phyloP scores from a whole-genome alignment of 2,113 vertebrate species.

The Zapus hudsonius region DNA sequence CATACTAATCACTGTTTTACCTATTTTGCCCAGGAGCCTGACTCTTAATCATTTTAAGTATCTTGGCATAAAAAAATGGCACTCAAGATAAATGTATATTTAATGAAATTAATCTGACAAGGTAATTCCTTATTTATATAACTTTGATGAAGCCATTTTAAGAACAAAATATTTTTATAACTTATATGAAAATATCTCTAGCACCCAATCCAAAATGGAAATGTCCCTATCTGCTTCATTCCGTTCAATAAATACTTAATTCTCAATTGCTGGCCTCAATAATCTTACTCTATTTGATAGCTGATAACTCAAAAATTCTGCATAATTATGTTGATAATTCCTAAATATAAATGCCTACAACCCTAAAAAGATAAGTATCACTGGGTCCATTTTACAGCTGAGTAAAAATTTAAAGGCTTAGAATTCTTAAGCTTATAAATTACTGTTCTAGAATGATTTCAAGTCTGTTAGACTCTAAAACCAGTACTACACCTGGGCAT shows the following conservation, averaged over 20 bases:
- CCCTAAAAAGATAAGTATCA: not conserved
- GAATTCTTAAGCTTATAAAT: not conserved
- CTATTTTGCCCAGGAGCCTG: not conserved
- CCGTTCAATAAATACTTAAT: slow-evolving; percentile 4
- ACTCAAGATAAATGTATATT: not conserved
- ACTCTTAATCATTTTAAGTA: slow-evolving; percentile 28
- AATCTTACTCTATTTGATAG: slow-evolving; percentile 21
- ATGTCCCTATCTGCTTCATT: slow-evolving; percentile 13
- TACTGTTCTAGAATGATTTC: not conserved
- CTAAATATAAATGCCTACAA: slow-evolving; percentile 27
- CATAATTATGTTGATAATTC: slow-evolving; percentile 17
- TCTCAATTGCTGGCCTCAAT: slow-evolving; percentile 22
- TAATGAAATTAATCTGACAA: slow-evolving; percentile 35
- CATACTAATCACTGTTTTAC: not conserved
- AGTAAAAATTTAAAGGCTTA: slow-evolving; percentile 26
- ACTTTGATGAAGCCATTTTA: not conserved
- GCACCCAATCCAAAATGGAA: slow-evolving; percentile 10
- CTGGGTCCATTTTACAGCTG: not conserved
- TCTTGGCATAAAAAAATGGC: slow-evolving; percentile 22
- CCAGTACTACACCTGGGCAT: not conserved
- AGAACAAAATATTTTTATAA: slow-evolving; percentile 34
- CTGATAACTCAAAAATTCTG: not conserved
- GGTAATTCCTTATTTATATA: slow-evolving; percentile 1
- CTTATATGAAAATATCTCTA: slow-evolving; percentile 32
- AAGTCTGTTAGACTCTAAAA: not conserved